Percentiles rank a stretch among this genome's conserved stretches.
phyloP scores from a whole-genome alignment of 2,888 invertebrate species.

The Keiferia lycopersicella region DNA sequence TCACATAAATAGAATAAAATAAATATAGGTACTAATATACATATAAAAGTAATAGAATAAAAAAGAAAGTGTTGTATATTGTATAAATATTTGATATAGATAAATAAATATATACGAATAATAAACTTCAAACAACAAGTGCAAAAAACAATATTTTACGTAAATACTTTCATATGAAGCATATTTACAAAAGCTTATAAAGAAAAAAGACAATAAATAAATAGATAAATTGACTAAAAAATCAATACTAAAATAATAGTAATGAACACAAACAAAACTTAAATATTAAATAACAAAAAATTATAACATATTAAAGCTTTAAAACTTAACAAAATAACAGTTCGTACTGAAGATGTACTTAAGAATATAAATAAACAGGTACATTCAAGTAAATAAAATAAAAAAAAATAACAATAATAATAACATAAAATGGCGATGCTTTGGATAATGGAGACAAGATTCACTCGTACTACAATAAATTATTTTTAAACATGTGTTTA shows the following conservation, averaged over 20 bases:
- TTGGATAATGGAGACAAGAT: conserved; percentile 60
- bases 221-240: conserved; percentile 35
- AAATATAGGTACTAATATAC: conserved; percentile 5
- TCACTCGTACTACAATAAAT: conserved; percentile 53
- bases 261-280: conserved; percentile 37
- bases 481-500: conserved; percentile 38
- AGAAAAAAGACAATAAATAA: conserved; percentile 38
- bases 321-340: conserved; percentile 47
- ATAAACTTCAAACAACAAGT: conserved; percentile 51
- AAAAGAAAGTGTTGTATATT: neutral
- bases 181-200: conserved; percentile 71
- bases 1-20: conserved; percentile 14
- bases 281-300: conserved; percentile 48
- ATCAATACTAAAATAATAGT: conserved; percentile 37
- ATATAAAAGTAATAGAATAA: neutral
- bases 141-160: conserved; percentile 69
- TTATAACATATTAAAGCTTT: conserved; percentile 59
- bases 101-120: conserved; percentile 9
- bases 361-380: conserved; percentile 55
- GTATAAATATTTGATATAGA: neutral
- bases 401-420: conserved; percentile 32
- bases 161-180: conserved; percentile 66
- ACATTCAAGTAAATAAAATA: conserved; percentile 49
- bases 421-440: conserved; percentile 47
- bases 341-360: conserved; percentile 38